Conservation (phyloP, 2,797 vertebrate species). For the Gymnoscopelus braueri region DNA sequence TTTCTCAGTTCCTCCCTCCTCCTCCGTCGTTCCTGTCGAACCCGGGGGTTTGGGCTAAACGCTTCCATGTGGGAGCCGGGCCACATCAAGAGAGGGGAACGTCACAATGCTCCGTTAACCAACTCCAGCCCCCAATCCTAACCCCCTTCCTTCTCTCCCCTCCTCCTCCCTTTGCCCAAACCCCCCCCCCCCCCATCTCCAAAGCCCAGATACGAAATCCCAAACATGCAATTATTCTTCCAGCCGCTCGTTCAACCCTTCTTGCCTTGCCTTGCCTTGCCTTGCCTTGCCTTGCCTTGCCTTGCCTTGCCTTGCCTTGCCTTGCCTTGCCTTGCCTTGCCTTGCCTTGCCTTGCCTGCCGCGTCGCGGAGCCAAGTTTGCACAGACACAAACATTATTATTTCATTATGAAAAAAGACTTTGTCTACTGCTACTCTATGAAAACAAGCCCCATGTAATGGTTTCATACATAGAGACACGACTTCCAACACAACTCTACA, state of each 20-base stretch:
- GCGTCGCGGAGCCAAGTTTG: too few species aligned
- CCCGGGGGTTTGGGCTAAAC: slow-evolving; percentile 18
- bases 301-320: slow-evolving; percentile 2
- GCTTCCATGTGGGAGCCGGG: slow-evolving; percentile 37
- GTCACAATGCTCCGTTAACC: background rate
- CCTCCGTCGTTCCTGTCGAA: background rate
- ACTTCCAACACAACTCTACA: too few species aligned
- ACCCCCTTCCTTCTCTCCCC: background rate
- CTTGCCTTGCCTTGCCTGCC: slow-evolving; percentile 15
- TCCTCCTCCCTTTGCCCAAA: background rate
- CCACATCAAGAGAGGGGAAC: slow-evolving; percentile 18
- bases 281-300: background rate
- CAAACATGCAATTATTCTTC: slow-evolving; percentile 57
- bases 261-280: too few species aligned
- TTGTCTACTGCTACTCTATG: too few species aligned
- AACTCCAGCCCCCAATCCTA: too few species aligned
- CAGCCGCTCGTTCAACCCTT: slow-evolving; percentile 22
- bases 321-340: too few species aligned
- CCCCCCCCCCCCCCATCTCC: slow-evolving; percentile 1
- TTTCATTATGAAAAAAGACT: slow-evolving; percentile 4
- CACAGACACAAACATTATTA: slow-evolving; percentile 16
- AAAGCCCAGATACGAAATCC: slow-evolving; percentile 41
- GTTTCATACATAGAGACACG: too few species aligned
- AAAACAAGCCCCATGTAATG: too few species aligned
- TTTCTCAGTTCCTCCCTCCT: background rate